Evolutionary conservation across 1,140 invertebrate genomes (phyloP), one percentile per base, ranked within the genome.

Genomic region (Zeugodacus cucurbitae): DNA sequence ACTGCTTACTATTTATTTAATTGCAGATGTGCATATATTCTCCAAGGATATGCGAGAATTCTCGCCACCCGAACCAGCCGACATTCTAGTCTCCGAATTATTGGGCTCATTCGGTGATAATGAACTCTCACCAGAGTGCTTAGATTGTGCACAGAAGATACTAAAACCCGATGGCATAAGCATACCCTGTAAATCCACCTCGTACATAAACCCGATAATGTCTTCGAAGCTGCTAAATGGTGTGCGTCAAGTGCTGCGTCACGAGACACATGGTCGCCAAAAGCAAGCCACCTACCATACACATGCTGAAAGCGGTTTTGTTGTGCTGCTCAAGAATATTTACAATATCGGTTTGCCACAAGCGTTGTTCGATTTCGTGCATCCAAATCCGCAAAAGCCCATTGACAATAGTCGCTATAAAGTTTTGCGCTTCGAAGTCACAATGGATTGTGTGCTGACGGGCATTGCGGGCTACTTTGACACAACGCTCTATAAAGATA

Each of bases 61-160:
- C 94, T 93, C 95, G 82, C 95, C 96, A 7, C 95, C 97, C 1
- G 97, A 98, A 90, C 96, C 97, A 91, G 98, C 98, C 1, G 99
- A 99, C 94, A 98, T 99, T 89, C 94, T 99, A 48, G 97, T 99
- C 1, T 99, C 98, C 14, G 99, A 99, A 94, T 94, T 99, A 26
- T 94, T 99, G 11, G 96, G 99, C 7, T 99, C 99, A 14, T 99
- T 99, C 95, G 98, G 98, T 29, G 99, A 99, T 93, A 99, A 99
- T 94, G 99, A 99, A 94, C 95, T 99, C 1, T 99, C 98, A 1
- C 99, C 99, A 0, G 99, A 99, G 94, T 99, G 99, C 94, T 95
- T 99, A 20, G 98, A 99, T 95, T 98, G 98, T 8, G 98, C 98
- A 20, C 96, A 98, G 90, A 95, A 96, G 64, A 97, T 98, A 89